Percentiles rank a stretch among this genome's conserved stretches.
These are phyloP conservation scores for Euzetes globulus DNA, from an alignment of 2,888 invertebrate genomes.

Conservation along the genomic window DNA sequence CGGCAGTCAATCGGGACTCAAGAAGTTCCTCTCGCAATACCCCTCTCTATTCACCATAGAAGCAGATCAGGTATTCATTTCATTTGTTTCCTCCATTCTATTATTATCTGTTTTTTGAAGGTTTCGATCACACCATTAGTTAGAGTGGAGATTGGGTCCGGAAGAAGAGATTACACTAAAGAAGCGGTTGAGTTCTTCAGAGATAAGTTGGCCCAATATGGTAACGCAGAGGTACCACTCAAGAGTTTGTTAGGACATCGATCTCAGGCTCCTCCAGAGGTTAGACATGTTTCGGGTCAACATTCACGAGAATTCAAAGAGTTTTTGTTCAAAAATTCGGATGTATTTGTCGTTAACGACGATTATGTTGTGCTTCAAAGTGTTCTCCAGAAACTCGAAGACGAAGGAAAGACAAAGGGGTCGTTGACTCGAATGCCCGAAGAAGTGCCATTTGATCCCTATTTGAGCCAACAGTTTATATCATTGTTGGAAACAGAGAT, in stretches of 20 bases:
- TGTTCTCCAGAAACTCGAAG: slow-evolving; percentile 42
- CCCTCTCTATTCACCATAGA: slow-evolving; percentile 91
- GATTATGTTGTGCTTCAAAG: slow-evolving; percentile 69
- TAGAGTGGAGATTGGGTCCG: slow-evolving; percentile 32
- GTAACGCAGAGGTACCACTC: slow-evolving; percentile 92
- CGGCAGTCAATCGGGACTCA: slow-evolving; percentile 89
- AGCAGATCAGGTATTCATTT: slow-evolving; percentile 58
- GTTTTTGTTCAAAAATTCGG: slow-evolving; percentile 73
- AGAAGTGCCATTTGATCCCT: slow-evolving; percentile 43
- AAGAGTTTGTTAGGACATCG: slow-evolving; percentile 89
- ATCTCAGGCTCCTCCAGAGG: slow-evolving; percentile 79
- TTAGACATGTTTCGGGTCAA: slow-evolving; percentile 88
- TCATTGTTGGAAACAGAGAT: slow-evolving; percentile 40
- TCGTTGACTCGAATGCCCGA: slow-evolving; percentile 41
- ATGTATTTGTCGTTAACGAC: slow-evolving; percentile 72
- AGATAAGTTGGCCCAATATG: slow-evolving; percentile 87
- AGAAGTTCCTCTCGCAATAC: slow-evolving; percentile 92
- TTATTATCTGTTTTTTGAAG: slow-evolving; percentile 8
- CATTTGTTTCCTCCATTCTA: slow-evolving; percentile 1
- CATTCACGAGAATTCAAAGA: slow-evolving; percentile 89
- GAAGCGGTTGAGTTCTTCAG: slow-evolving; percentile 98
- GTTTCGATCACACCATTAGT: slow-evolving; percentile 37
- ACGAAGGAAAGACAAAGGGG: slow-evolving; percentile 39
- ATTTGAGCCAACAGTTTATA: slow-evolving; percentile 43
- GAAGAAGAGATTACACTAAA: slow-evolving; percentile 69